These are phyloP conservation scores for Diprion similis DNA, from an alignment of 1,140 invertebrate genomes.

Conservation along the genomic window DNA sequence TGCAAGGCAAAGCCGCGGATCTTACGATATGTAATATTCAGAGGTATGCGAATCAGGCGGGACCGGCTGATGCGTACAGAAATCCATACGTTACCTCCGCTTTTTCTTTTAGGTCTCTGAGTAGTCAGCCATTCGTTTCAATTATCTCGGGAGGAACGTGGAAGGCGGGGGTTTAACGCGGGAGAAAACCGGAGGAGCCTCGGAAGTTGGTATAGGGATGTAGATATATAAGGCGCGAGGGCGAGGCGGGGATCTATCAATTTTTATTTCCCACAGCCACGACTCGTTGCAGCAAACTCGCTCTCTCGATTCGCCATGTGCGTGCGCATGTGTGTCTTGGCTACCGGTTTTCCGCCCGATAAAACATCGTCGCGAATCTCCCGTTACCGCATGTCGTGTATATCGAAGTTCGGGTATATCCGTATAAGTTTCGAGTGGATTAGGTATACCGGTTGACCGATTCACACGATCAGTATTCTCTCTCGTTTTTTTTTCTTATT, in stretches of 20 bases:
- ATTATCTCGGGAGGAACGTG: not conserved
- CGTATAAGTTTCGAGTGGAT: no score
- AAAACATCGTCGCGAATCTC: not conserved
- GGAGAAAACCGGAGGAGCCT: not conserved
- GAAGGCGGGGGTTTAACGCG: no score
- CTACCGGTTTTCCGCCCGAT: constrained; percentile 6
- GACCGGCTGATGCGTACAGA: not conserved
- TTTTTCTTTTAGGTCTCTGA: not conserved
- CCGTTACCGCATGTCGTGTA: not conserved
- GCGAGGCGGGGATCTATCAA: constrained; percentile 3
- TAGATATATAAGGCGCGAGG: not conserved
- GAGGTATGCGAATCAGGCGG: not conserved
- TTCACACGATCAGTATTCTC: no score
- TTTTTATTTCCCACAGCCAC: not conserved
- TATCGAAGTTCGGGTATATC: no score
- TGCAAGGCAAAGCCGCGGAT: not conserved
- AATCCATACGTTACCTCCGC: not conserved
- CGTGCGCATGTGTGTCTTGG: not conserved
- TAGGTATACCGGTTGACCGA: no score
- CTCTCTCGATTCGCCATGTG: not conserved
- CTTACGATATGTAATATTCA: not conserved
- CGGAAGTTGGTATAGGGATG: not conserved
- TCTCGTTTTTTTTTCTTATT: no score
- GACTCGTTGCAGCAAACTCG: not conserved
- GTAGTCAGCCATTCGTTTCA: not conserved